These are phyloP conservation scores for Tetragonula carbonaria DNA, from an alignment of 2,888 invertebrate species.

Conservation along the genomic window DNA sequence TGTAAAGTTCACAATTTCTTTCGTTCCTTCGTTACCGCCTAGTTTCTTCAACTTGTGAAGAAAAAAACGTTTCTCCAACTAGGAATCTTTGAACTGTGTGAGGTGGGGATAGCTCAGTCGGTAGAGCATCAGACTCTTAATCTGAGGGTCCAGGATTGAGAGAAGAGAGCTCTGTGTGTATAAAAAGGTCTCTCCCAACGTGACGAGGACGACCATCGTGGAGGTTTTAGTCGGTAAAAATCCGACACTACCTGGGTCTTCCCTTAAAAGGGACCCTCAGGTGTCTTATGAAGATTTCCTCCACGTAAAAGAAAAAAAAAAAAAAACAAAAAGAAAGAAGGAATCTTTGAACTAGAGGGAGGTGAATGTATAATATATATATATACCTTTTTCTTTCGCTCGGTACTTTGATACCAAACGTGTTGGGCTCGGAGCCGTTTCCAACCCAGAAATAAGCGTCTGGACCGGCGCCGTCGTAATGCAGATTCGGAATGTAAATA, in stretches of 20 bases:
- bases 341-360: background rate
- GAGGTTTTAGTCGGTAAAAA: no score
- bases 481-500: slow-evolving; percentile 95
- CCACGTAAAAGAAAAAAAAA: no score
- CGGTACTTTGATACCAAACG: slow-evolving; percentile 94
- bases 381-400: slow-evolving; percentile 92
- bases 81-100: background rate
- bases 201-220: no score
- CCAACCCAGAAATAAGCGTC: slow-evolving; percentile 98
- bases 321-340: no score
- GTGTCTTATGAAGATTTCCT: no score
- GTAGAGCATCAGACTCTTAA: no score
- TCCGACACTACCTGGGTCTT: no score
- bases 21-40: background rate
- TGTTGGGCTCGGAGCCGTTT: slow-evolving; percentile 91
- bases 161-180: no score
- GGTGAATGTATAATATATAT: slow-evolving; percentile 76
- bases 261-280: no score
- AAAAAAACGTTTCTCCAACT: rapidly evolving
- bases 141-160: no score
- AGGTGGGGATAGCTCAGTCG: no score
- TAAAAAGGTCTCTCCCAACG: no score
- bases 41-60: background rate
- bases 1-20: slow-evolving; percentile 64
- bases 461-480: slow-evolving; percentile 96